Evolutionary conservation across 2,113 vertebrate genomes (phyloP), one percentile per base, ranked within the genome.

Genomic region (Nettapus auritus): DNA sequence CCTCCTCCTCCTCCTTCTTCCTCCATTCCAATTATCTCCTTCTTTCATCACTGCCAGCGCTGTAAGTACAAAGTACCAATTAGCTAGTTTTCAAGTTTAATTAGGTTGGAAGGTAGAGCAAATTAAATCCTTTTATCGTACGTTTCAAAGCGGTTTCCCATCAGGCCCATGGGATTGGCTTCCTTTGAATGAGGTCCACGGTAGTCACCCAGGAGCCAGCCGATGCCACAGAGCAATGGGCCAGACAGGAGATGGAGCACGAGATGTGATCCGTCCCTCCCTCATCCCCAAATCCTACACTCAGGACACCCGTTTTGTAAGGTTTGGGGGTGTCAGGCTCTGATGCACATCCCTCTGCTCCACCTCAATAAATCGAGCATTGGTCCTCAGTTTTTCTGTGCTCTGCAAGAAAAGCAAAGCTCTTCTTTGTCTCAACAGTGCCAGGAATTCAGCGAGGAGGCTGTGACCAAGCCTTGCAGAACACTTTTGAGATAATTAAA

Each of bases 61-160:
- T 94, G 76, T 76, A 96, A 98, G 96, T 97, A 97, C 96, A 97
- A 97, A 97, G 97, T 88, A 95, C 97, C 97, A 97, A 96, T 98
- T 97, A 98, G 97, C 95, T 97, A 94, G 92, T 98, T 97, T 98
- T 98, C 97, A 96, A 96, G 90, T 97, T 98, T 98, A 98, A 97
- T 97, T 98, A 97, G 97, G 97, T 97, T 96, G 97, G 96, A 97
- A 97, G 98, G 96, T 97, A 96, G 90, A 97, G 97, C 93, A 95
- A 98, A 98, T 98, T 97, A 97, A 97, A 98, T 96, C 94, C 98
- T 97, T 97, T 98, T 97, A 96, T 96, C 78, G n/a, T 96, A 53
- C 9, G 33, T 97, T 97, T 97, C 97, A 96, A 97, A 97, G 96
- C 20, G 1, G 90, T 95, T 96, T 96, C 94, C 95, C 94, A 57